Evolutionary conservation across 2,888 invertebrate species (phyloP).

Genomic region (Nomada fabriciana): DNA sequence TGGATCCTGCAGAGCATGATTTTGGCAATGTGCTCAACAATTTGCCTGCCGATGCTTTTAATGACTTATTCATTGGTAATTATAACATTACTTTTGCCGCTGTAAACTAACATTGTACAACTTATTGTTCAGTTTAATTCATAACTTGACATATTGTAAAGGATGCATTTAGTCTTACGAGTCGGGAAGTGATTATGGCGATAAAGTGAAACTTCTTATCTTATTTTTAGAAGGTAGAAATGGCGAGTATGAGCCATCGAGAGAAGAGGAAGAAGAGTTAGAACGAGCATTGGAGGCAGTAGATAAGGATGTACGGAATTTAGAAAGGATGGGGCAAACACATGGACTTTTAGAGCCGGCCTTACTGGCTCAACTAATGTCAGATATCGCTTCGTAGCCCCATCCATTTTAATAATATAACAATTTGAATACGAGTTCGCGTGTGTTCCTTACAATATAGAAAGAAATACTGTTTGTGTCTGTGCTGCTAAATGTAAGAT

Average conservation of each 20-base stretch:
- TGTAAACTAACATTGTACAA: neutral
- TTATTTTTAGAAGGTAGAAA: constrained; percentile 87
- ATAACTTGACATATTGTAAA: neutral
- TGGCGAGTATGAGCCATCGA: constrained; percentile 89
- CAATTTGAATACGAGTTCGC: constrained; percentile 67
- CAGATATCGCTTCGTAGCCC: constrained; percentile 84
- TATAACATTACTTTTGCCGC: constrained; percentile 8
- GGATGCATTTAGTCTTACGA: neutral
- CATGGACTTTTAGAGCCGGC: constrained; percentile 87
- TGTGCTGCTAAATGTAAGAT: constrained; percentile 77
- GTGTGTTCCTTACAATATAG: constrained; percentile 75
- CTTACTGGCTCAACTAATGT: constrained; percentile 84
- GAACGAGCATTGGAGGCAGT: constrained; percentile 93
- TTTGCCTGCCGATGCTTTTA: constrained; percentile 92
- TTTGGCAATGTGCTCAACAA: constrained; percentile 92
- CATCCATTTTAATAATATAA: constrained; percentile 67
- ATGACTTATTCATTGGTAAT: constrained; percentile 91
- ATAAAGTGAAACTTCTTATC: constrained; percentile 64
- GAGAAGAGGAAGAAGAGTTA: constrained; percentile 94
- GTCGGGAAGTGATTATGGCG: neutral
- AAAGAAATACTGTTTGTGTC: constrained; percentile 77
- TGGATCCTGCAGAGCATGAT: constrained; percentile 88
- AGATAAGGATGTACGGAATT: constrained; percentile 89
- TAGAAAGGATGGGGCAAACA: constrained; percentile 88
- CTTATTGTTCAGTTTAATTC: no score